Percentiles rank a stretch among this genome's conserved stretches.
Conservation (phyloP, 2,113 vertebrate species). For the Oxyruncus cristatus region DNA sequence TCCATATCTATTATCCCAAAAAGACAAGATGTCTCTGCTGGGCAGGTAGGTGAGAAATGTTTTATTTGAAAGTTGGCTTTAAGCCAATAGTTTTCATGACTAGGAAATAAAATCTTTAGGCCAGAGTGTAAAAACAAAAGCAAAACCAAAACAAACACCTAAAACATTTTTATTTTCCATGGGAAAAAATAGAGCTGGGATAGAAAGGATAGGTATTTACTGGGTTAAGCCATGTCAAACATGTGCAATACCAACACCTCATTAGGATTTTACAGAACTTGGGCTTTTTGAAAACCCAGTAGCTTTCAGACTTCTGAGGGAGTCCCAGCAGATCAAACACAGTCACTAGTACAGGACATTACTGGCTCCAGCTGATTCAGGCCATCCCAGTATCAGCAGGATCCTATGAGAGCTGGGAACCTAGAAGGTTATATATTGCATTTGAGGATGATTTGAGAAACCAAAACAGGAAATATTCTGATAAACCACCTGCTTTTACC, state of each 20-base stretch:
- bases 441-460: background rate
- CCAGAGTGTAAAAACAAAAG: background rate
- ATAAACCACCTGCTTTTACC: background rate
- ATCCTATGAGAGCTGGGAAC: background rate
- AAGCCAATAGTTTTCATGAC: background rate
- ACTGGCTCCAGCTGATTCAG: background rate
- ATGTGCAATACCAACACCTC: background rate
- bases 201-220: background rate
- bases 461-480: background rate
- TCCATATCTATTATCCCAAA: background rate
- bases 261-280: background rate
- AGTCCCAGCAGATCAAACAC: background rate
- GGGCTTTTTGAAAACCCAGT: background rate
- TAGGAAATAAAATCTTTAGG: background rate
- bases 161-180: background rate
- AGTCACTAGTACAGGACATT: background rate
- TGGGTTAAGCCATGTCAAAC: background rate
- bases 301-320: background rate
- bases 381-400: background rate
- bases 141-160: fast-evolving
- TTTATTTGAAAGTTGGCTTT: background rate
- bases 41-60: background rate
- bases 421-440: background rate
- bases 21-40: background rate
- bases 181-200: background rate